Conservation (phyloP, 2,888 invertebrate species). For the Cacoxenus indagator region DNA sequence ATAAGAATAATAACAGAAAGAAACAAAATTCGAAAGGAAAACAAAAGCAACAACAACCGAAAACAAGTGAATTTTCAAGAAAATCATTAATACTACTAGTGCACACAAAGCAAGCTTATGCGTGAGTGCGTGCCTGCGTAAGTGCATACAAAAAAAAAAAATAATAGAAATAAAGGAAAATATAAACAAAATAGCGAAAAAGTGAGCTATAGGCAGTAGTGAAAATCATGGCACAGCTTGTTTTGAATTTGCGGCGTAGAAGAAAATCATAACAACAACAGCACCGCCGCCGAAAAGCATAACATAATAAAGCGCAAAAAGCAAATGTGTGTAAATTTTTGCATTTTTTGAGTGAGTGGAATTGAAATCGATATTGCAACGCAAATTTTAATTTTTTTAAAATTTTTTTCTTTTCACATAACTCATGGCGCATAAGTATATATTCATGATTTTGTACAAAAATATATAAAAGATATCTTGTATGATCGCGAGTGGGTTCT, state of each 20-base stretch:
- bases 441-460: neutral
- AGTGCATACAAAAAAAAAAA: neutral
- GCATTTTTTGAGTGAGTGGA: conserved; percentile 44
- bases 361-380: conserved; percentile 59
- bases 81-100: neutral
- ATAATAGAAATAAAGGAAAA: neutral
- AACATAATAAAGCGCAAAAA: neutral
- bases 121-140: neutral
- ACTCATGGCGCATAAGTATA: neutral
- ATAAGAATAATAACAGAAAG: conserved; percentile 23
- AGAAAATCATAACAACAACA: conserved; percentile 46
- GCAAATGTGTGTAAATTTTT: conserved; percentile 32
- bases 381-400: no score
- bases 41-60: conserved; percentile 30
- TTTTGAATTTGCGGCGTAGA: conserved; percentile 57
- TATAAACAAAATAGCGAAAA: neutral
- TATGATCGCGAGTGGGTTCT: no score
- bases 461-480: neutral
- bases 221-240: conserved; percentile 29
- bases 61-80: neutral
- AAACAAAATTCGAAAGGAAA: conserved; percentile 14
- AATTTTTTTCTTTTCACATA: no score
- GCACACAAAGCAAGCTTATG: conserved; percentile 33
- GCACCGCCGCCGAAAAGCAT: neutral
- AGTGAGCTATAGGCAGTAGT: neutral